These are phyloP conservation scores for Nyctalus aviator DNA, from an alignment of 2,797 vertebrate genomes.

Conservation along the genomic window DNA sequence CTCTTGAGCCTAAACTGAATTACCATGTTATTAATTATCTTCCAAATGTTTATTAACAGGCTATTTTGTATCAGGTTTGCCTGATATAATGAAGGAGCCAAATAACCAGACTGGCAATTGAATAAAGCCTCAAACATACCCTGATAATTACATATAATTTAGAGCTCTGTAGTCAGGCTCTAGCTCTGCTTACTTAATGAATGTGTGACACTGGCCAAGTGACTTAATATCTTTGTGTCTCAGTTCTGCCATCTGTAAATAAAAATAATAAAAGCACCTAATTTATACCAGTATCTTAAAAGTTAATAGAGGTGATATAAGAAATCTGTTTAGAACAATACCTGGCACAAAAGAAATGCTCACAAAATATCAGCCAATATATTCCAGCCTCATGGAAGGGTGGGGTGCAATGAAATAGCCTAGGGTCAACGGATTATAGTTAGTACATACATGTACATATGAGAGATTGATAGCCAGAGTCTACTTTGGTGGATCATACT, in stretches of 20 bases:
- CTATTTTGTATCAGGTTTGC: background rate
- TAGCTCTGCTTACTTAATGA: background rate
- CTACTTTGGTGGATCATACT: background rate
- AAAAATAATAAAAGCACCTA: background rate
- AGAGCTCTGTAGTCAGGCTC: background rate
- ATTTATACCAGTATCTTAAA: background rate
- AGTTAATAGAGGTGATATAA: conserved; percentile 1
- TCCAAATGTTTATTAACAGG: background rate
- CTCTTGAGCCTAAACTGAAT: background rate
- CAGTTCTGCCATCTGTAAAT: background rate
- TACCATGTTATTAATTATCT: background rate
- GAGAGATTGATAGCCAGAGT: background rate
- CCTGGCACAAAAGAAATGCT: background rate
- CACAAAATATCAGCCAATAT: background rate
- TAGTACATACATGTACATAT: background rate
- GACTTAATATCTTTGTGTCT: background rate
- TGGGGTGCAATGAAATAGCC: background rate
- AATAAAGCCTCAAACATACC: background rate
- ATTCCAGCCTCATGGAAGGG: background rate
- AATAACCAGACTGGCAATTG: background rate
- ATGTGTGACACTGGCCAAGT: background rate
- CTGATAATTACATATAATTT: background rate
- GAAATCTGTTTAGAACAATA: background rate
- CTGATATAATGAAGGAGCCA: background rate
- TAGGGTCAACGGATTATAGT: background rate